Evolutionary conservation across 2,888 invertebrate genomes (phyloP).

Genomic region (Polyommatus icarus): DNA sequence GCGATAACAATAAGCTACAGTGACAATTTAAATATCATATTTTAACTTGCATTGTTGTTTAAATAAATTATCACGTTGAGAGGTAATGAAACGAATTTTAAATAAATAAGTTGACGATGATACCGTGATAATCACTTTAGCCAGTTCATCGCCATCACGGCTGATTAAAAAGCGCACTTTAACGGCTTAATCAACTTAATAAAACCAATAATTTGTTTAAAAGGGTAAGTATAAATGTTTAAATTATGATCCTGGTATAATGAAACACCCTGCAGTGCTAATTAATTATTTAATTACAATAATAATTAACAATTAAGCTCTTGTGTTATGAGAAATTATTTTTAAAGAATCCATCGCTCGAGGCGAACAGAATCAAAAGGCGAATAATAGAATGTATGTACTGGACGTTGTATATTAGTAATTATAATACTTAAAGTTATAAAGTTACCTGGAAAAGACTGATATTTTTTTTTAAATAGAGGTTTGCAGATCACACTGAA

Average conservation of each 20-base stretch:
- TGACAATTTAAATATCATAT: background rate
- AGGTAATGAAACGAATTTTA: constrained; percentile 18
- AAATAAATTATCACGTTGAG: background rate
- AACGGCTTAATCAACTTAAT: constrained; percentile 35
- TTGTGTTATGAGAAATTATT: background rate
- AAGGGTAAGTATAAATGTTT: constrained; percentile 25
- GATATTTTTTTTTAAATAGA: no score
- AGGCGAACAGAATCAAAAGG: background rate
- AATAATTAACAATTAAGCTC: background rate
- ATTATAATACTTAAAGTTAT: no score
- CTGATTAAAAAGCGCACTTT: constrained; percentile 24
- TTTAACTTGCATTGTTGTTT: background rate
- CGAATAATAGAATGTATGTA: background rate
- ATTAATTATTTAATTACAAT: background rate
- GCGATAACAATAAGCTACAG: no score
- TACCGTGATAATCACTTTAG: constrained; percentile 13
- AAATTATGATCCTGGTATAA: constrained; percentile 47
- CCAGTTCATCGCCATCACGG: background rate
- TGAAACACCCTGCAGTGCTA: constrained; percentile 34
- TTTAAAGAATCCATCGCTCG: background rate
- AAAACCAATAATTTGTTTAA: constrained; percentile 41
- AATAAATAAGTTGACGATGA: constrained; percentile 14
- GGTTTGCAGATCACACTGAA: no score
- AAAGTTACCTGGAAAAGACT: no score
- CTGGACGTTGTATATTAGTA: no score